Conservation (phyloP, 1,140 invertebrate genomes). For the Triops longicaudatus region DNA sequence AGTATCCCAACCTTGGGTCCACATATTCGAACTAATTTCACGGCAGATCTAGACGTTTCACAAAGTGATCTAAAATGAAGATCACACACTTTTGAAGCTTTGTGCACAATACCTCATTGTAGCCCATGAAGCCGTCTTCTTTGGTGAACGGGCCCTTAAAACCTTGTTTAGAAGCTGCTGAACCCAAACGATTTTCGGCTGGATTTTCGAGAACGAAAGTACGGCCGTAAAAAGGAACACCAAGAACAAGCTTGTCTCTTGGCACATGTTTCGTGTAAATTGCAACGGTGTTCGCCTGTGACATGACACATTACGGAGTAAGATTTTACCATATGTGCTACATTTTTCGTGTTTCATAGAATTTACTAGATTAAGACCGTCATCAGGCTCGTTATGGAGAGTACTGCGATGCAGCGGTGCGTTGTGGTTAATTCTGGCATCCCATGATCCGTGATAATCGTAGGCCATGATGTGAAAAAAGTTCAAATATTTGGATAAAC, state of each 20-base stretch:
- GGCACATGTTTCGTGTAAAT: constrained; percentile 46
- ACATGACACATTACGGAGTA: constrained; percentile 17
- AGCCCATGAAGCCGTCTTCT: constrained; percentile 77
- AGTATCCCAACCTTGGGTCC: constrained; percentile 52
- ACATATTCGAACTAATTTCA: constrained; percentile 34
- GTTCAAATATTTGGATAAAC: constrained; percentile 63
- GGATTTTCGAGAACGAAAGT: constrained; percentile 55
- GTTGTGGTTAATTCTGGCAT: constrained; percentile 62
- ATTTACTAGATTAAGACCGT: background rate
- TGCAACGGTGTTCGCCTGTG: constrained; percentile 30
- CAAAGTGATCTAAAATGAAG: constrained; percentile 1
- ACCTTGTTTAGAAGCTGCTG: constrained; percentile 46
- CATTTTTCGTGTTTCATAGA: background rate
- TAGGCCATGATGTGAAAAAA: constrained; percentile 83
- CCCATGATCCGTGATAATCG: constrained; percentile 81
- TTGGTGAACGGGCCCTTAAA: constrained; percentile 65
- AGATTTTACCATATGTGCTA: background rate
- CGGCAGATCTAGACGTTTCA: constrained; percentile 35
- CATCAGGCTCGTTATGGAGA: background rate
- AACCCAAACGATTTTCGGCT: constrained; percentile 36
- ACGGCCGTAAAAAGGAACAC: constrained; percentile 72
- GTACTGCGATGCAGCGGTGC: constrained; percentile 39
- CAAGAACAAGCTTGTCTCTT: constrained; percentile 65
- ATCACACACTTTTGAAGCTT: background rate
- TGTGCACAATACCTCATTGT: constrained; percentile 59